Evolutionary conservation across 2,888 invertebrate species (phyloP).

Genomic region (Pristionchus mayeri): DNA sequence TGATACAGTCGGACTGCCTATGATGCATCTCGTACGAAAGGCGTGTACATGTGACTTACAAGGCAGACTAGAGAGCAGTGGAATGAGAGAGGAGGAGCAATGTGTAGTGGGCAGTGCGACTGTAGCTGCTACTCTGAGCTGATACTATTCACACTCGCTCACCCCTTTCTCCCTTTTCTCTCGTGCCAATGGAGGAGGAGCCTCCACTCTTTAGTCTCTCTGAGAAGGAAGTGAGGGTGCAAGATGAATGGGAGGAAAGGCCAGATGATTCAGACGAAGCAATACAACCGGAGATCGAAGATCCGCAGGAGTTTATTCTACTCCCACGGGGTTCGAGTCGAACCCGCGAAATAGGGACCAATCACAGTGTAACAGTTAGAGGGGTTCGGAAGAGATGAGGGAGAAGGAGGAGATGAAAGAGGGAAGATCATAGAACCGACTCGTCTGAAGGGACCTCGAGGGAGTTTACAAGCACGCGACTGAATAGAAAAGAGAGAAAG

Average conservation of each 20-base stretch:
- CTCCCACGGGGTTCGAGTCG: not conserved
- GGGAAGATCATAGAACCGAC: slow-evolving; percentile 33
- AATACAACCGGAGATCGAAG: not conserved
- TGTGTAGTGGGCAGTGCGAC: not conserved
- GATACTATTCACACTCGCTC: slow-evolving; percentile 12
- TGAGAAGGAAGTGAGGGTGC: not conserved
- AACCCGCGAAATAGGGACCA: not conserved
- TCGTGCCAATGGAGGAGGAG: not conserved
- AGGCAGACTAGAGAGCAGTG: not conserved
- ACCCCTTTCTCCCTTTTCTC: not conserved
- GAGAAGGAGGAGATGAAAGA: not conserved
- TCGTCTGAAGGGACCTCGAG: not conserved
- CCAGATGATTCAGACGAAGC: not conserved
- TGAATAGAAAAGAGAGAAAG: no score
- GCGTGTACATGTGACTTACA: not conserved
- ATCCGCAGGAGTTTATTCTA: not conserved
- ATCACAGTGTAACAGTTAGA: slow-evolving; percentile 6
- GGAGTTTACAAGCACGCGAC: no score
- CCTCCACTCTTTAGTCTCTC: not conserved
- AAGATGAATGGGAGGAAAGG: not conserved
- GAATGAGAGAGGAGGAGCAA: not conserved
- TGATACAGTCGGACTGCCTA: no score
- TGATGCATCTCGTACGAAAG: no score
- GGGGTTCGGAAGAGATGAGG: not conserved
- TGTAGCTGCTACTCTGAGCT: not conserved